Base-by-base conservation (phyloP, 1,140 invertebrate genomes). In the Meteorus sp. region DNA sequence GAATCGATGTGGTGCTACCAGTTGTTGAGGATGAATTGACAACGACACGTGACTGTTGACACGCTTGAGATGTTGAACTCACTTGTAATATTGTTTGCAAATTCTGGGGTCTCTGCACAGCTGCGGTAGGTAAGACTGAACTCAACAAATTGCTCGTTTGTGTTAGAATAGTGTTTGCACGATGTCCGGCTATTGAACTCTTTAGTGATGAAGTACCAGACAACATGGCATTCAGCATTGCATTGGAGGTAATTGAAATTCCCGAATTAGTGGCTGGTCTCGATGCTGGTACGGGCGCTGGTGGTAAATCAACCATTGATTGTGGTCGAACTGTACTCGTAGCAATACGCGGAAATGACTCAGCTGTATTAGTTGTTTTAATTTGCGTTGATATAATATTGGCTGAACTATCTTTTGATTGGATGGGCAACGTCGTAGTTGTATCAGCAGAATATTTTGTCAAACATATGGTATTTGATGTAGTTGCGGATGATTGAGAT, bases 211-310 rank as follows among this genome's bases (percentile, higher is more conserved):
- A 70, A 5, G 74, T 73, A 2, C 71, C 71, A 1, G 76, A 75
- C 1, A 80, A 52, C 77, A 80, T 80, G 0, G 78, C 77, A 60
- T 78, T 80, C 7, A 80, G 47, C 74, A 81, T 81, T 0, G 75
- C 75, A 19, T 80, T 80, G 0, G 77, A 79, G 0, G 77, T 77
- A 6, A 79, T 77, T 0, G 78, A 77, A 31, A 79, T 73, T 0
- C 70, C 68, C 0, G 65, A 62, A 55, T 66, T 72, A 0, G 61
- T 44, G 19, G 52, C 33, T 11, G 52, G 48, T 33, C 64, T 62
- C 0, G 70, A 55, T 1, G 61, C 47, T 20, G 63, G 58, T 15
- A 61, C 25, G 15, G 70, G 61, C 20, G 64, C 63, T 4, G 60
- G 25, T 47, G 60, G 65, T n/a, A 63, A 33, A 43, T 51, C 60